These are phyloP conservation scores for Enteromius treurensis DNA, from an alignment of 2,797 vertebrate species.

Conservation along the genomic window DNA sequence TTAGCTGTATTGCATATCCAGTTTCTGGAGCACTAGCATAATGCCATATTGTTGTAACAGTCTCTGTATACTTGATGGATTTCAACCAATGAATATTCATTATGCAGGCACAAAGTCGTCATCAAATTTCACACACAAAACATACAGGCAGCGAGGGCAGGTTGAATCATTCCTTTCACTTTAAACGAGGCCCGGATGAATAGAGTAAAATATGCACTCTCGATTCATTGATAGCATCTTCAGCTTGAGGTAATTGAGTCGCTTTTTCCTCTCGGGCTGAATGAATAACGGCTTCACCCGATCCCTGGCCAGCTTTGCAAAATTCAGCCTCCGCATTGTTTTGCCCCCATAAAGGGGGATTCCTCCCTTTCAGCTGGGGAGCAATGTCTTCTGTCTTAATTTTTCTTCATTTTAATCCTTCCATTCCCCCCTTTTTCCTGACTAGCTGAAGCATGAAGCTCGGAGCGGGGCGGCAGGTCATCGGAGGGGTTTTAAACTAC, in stretches of 20 bases:
- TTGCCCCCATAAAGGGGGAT: constrained; percentile 77
- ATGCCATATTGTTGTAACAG: constrained; percentile 64
- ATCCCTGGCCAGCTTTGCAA: constrained; percentile 87
- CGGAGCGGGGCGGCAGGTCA: constrained; percentile 82
- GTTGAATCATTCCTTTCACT: constrained; percentile 95
- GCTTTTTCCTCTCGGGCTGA: constrained; percentile 88
- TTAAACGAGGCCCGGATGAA: constrained; percentile 92
- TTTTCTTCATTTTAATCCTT: constrained; percentile 98
- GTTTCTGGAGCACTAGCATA: constrained; percentile 55
- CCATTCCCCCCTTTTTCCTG: constrained; percentile 91
- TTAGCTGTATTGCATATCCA: constrained; percentile 44
- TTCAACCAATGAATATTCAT: constrained; percentile 82
- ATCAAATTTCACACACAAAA: constrained; percentile 89
- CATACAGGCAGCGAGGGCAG: constrained; percentile 77
- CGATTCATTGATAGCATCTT: constrained; percentile 99
- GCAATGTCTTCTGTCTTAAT: constrained; percentile 91
- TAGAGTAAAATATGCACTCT: constrained; percentile 94
- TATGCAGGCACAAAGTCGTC: constrained; percentile 84
- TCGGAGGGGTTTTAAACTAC: constrained; percentile 79
- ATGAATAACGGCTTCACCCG: constrained; percentile 99
- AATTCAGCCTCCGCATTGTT: constrained; percentile 90
- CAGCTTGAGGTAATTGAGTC: constrained; percentile 98
- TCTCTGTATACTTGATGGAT: constrained; percentile 62
- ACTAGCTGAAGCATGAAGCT: constrained; percentile 95
- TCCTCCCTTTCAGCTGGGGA: constrained; percentile 88